Base-by-base conservation (phyloP, 2,797 vertebrate species). In the Brachymystax lenok region DNA sequence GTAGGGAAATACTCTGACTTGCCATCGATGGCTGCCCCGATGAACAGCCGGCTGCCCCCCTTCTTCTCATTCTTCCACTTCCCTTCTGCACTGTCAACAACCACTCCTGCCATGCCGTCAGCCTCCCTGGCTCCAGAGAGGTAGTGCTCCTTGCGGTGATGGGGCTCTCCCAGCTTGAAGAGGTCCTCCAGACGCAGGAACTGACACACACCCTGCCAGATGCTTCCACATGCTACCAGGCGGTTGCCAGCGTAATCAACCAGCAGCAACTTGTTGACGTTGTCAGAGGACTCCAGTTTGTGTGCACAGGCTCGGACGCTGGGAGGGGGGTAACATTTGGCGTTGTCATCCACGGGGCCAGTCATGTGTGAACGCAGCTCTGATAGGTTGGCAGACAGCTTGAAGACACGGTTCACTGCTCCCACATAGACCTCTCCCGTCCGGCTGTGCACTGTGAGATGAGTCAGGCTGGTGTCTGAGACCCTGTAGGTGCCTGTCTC, bases 1-100 rank as follows among this genome's bases (percentile, higher is more conserved):
- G 97, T 97, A 1, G 97, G 97, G 83, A 97, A 97, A 74, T 97
- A 97, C 85, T 98, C 96, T 0, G 96, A 97, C 88, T 96, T 97
- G 54, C 97, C 96, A 0, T 96, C 95, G 0, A 98, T 96, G 46
- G 96, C 95, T 0, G 96, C 96, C 0, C 96, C 96, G 1, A 97
- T 96, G 69, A 97, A 98, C n/a, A 98, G 94, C 2, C 94, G 95
- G 84, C 95, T 96, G 78, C 93, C 93, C 16, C 94, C 95, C 72
- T 93, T 46, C 40, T 46, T 93, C 83, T 91, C 93, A 83, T 84
- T 92, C 87, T 94, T 95, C 0, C 94, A 91, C 64, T 96, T 95
- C 0, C 91, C 92, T 0, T 89, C 87, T 92, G 93, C 93, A 71
- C 90, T 87, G 17, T 95, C 95, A 1, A 98, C 95, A 0, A 97